Evolutionary conservation across 53 echinoderm and acorn worm species (phyloP), one percentile per base, ranked within the genome.

Genomic region (Holothuria scabra): DNA sequence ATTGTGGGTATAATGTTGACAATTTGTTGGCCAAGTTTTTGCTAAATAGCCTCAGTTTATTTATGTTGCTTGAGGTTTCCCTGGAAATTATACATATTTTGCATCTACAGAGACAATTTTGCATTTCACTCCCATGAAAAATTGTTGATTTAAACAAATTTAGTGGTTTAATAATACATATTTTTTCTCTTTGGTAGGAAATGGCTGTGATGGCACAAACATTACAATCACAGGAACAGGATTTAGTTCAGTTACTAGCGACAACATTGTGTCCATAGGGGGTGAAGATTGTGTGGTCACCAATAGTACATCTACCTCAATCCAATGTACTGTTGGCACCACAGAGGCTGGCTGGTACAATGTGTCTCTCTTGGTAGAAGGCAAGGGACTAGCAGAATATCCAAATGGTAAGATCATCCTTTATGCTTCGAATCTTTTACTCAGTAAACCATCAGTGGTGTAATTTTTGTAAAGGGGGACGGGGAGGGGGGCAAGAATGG

Each of bases 191-290:
- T 68, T 60, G 61, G 22, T 23, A 92, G 90, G 90, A 19, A 81
- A 84, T 79, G 84, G 68, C 37, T 64, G 61, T 46, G 55, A 87
- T 13, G 32, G 48, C 66, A 95, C 95, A 5, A 25, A 83, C 28
- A 67, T 95, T 1, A 89, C 93, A n/a, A 80, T 95, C 13, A 85
- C 85, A 35, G 95, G 95, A 12, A 83, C 93, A 12, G 83, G 83
- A 35, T 95, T 95, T 91, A 95, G 93, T 63, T 23, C 71, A 8
- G 60, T 33, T 8, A 2, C 69, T 0, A 44, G 37, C 13, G 90
- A 95, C 14, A 93, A 91, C 84, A 67, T 32, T 29, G 91, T 95
- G 29, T 85, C 85, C 52, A 91, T 95, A 37, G 91, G 89, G 21
- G 91, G 81, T 13, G 88, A 83, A 2, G 74, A 58, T 12, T 95